These are phyloP conservation scores for Oplegnathus fasciatus DNA, from an alignment of 2,113 vertebrate species.

Conservation along the genomic window DNA sequence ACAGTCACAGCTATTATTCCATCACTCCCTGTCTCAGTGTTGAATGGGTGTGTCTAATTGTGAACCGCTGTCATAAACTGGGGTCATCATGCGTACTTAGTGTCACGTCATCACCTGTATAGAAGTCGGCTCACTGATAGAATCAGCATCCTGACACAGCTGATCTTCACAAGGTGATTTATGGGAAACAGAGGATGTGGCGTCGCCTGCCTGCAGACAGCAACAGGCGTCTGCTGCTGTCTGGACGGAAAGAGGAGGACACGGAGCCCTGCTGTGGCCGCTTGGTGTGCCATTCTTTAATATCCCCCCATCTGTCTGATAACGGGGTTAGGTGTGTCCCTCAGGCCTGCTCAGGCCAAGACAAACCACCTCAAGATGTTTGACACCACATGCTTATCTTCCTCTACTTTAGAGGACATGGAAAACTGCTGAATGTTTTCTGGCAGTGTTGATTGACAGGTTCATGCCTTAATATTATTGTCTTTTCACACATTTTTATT, in stretches of 20 bases:
- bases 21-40: constrained; percentile 17
- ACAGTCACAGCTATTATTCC: constrained; percentile 52
- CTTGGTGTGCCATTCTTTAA: constrained; percentile 20
- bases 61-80: constrained; percentile 31
- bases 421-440: not conserved
- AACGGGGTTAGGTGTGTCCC: constrained; percentile 1
- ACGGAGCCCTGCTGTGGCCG: not conserved
- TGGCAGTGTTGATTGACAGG: not conserved
- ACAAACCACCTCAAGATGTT: not conserved
- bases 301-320: constrained; percentile 19
- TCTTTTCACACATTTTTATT: not conserved
- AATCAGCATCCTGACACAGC: constrained; percentile 57
- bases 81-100: constrained; percentile 45
- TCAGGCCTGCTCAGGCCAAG: constrained; percentile 7
- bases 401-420: not conserved
- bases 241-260: constrained; percentile 42
- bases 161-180: constrained; percentile 51
- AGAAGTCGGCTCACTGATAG: constrained; percentile 39
- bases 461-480: not conserved
- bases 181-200: constrained; percentile 62
- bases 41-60: constrained; percentile 51
- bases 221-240: constrained; percentile 56
- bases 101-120: constrained; percentile 40
- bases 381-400: not conserved
- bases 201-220: constrained; percentile 48